These are phyloP conservation scores for Catharus bicknelli DNA, from an alignment of 2,113 vertebrate genomes.

Conservation along the genomic window DNA sequence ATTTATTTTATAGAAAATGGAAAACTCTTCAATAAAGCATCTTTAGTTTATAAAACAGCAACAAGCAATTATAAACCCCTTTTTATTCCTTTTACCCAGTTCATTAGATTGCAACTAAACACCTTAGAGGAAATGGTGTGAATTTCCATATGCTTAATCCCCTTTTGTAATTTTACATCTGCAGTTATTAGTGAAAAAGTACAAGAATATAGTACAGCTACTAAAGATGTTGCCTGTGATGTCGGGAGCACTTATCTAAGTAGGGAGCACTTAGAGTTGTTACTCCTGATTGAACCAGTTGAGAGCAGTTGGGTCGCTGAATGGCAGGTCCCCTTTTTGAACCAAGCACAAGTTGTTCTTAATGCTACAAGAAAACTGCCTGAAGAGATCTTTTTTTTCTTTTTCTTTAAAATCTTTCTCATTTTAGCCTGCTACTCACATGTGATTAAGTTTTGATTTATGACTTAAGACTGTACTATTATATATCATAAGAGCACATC, in stretches of 20 bases:
- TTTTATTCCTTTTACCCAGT: background rate
- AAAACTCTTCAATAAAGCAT: background rate
- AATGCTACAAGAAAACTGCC: background rate
- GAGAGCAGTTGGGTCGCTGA: background rate
- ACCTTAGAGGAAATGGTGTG: background rate
- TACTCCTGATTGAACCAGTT: background rate
- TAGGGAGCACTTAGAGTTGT: background rate
- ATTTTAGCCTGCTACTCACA: background rate
- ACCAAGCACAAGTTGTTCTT: background rate
- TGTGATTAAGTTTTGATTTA: background rate
- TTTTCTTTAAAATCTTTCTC: background rate
- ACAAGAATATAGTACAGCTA: background rate
- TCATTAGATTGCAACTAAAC: background rate
- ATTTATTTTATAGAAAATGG: conserved; percentile 2
- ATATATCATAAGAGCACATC: background rate
- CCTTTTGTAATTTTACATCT: background rate
- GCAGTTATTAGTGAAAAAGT: background rate
- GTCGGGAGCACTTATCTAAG: background rate
- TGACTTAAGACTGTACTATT: background rate
- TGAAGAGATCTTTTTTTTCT: background rate
- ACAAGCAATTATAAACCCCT: background rate
- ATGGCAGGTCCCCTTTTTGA: background rate
- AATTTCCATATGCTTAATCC: background rate
- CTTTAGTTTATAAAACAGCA: background rate
- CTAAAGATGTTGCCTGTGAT: background rate